A percentile compares a stretch with the other conserved stretches of the same genome.
phyloP scores from a whole-genome alignment of 2,797 vertebrate species.

The Cyprinella venusta region DNA sequence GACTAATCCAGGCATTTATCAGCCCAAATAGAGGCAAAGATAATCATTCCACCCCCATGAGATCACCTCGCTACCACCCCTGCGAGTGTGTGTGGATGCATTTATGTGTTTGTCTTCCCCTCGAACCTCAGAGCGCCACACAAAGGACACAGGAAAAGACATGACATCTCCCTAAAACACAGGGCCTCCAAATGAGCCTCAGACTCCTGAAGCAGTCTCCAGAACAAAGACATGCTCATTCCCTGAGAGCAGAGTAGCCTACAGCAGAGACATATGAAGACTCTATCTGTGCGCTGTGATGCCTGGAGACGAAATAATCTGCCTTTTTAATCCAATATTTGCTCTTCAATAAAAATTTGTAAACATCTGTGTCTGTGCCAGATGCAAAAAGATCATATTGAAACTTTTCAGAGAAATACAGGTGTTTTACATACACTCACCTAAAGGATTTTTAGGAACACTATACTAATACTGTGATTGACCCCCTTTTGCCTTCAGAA shows the following conservation, averaged over 20 bases:
- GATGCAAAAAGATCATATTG: neutral
- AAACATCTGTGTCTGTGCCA: too few relatives aligned
- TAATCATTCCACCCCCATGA: conserved; percentile 74
- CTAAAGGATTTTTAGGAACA: too few relatives aligned
- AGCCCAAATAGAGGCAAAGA: conserved; percentile 62
- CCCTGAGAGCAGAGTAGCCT: neutral
- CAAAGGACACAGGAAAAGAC: conserved; percentile 33
- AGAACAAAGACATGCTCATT: conserved; percentile 16
- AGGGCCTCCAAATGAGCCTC: conserved; percentile 27
- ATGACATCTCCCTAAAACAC: conserved; percentile 33
- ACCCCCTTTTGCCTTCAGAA: too few relatives aligned
- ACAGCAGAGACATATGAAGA: conserved; percentile 11
- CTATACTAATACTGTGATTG: too few relatives aligned
- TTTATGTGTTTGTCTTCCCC: conserved; percentile 47
- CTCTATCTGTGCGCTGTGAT: neutral
- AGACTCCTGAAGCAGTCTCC: neutral
- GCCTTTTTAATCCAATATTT: neutral
- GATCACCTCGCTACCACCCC: conserved; percentile 65
- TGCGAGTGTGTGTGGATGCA: conserved; percentile 41
- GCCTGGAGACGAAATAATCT: neutral
- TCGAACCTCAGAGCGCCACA: conserved; percentile 24
- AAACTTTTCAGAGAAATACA: neutral
- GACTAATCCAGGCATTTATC: conserved; percentile 69
- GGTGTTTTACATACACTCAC: too few relatives aligned
- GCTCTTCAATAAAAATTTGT: neutral